These are phyloP conservation scores for Squalus acanthias DNA, from an alignment of 2,797 vertebrate genomes.

Conservation along the genomic window DNA sequence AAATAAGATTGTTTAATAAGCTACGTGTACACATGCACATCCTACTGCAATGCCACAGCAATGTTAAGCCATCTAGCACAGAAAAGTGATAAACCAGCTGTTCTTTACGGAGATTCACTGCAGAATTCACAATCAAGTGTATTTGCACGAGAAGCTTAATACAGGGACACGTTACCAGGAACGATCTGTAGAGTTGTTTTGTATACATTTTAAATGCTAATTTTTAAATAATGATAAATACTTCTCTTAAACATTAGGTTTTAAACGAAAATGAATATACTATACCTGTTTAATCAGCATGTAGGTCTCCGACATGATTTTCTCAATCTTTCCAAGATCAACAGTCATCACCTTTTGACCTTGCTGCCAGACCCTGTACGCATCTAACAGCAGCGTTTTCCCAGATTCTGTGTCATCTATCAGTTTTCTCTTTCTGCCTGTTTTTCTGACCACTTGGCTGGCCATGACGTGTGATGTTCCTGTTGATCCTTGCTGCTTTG, in stretches of 20 bases:
- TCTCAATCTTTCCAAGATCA: slow-evolving; percentile 85
- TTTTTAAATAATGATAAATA: slow-evolving; percentile 7
- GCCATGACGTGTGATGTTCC: slow-evolving; percentile 44
- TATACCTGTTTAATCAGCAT: slow-evolving; percentile 96
- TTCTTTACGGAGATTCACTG: neutral
- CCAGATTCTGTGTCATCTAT: slow-evolving; percentile 86
- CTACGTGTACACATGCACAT: neutral
- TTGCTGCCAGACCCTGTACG: slow-evolving; percentile 95
- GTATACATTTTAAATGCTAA: neutral
- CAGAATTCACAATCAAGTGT: neutral
- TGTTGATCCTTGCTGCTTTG: slow-evolving; percentile 68
- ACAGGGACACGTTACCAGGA: neutral
- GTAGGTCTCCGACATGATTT: slow-evolving; percentile 96
- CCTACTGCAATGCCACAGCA: too few species aligned
- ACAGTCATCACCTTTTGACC: slow-evolving; percentile 93
- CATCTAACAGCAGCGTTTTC: slow-evolving; percentile 85
- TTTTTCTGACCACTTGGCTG: slow-evolving; percentile 52
- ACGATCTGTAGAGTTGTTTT: too few species aligned
- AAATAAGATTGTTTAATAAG: neutral
- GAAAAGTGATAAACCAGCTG: neutral
- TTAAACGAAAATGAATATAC: neutral
- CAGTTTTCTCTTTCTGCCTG: slow-evolving; percentile 86
- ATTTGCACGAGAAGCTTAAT: neutral
- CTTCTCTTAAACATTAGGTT: neutral
- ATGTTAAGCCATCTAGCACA: neutral